Evolutionary conservation across 2,888 invertebrate species (phyloP).

Genomic region (Caenorhabditis wallacei): DNA sequence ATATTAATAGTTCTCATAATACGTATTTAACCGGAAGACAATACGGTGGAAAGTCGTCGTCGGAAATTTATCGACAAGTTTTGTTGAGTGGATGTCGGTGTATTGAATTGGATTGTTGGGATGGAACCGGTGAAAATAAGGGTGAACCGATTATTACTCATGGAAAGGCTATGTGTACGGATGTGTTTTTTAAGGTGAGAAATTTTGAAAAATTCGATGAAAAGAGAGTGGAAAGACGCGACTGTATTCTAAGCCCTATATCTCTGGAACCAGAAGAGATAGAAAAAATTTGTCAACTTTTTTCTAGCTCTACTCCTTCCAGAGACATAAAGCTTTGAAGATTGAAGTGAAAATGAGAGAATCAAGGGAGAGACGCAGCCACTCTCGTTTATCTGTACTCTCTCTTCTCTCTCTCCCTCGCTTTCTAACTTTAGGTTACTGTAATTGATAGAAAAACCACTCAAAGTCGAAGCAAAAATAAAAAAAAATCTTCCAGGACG

Average conservation of each 20-base stretch:
- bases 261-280: no score
- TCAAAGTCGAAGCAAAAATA: no score
- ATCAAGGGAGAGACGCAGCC: no score
- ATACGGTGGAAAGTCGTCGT: conserved; percentile 96
- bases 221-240: no score
- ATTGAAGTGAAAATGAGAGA: no score
- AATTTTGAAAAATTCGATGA: no score
- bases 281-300: not conserved
- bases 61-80: conserved; percentile 93
- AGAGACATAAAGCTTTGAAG: no score
- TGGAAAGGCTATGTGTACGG: conserved; percentile 99
- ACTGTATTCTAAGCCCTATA: no score
- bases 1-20: conserved; percentile 95
- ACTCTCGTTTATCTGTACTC: no score
- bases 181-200: conserved; percentile 93
- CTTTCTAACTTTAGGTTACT: not conserved
- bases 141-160: conserved; percentile 99
- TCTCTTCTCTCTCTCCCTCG: conserved; percentile 49
- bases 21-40: conserved; percentile 95
- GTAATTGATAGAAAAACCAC: no score
- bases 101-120: conserved; percentile 82
- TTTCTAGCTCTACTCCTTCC: no score
- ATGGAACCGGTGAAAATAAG: conserved; percentile 84
- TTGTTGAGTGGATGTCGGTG: conserved; percentile 95
- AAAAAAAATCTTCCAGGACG: conserved; percentile 87